Conservation (phyloP, 2,888 invertebrate genomes). For the Phyllotreta striolata region DNA sequence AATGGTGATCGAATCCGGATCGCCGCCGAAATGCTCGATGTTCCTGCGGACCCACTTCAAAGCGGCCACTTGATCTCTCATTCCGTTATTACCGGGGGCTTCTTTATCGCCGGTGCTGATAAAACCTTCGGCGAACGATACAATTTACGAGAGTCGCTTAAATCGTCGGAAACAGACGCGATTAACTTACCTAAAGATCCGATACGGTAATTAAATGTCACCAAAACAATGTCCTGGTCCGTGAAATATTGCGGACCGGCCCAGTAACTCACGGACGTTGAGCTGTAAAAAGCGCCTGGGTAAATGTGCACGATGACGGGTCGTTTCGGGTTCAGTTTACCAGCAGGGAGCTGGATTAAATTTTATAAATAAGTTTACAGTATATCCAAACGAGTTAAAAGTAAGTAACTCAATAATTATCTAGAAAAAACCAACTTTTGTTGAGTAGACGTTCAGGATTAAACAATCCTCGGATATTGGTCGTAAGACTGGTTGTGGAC, state of each 20-base stretch:
- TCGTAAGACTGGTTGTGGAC: slow-evolving; percentile 55
- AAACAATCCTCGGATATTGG: slow-evolving; percentile 70
- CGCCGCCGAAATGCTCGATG: slow-evolving; percentile 73
- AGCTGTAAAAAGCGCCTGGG: slow-evolving; percentile 71
- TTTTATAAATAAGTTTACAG: not conserved
- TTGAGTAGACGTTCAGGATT: slow-evolving; percentile 69
- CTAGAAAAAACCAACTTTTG: slow-evolving; percentile 55
- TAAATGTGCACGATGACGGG: slow-evolving; percentile 76
- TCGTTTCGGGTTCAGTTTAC: slow-evolving; percentile 53
- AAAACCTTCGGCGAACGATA: slow-evolving; percentile 65
- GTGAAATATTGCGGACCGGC: slow-evolving; percentile 70
- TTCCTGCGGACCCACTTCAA: slow-evolving; percentile 73
- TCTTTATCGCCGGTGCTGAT: slow-evolving; percentile 70
- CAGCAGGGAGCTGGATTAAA: slow-evolving; percentile 52
- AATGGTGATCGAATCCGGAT: slow-evolving; percentile 70
- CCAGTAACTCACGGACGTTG: slow-evolving; percentile 66
- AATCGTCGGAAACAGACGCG: not conserved
- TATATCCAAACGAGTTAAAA: not conserved
- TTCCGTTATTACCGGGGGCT: slow-evolving; percentile 74
- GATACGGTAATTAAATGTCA: slow-evolving; percentile 72
- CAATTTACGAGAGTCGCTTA: slow-evolving; percentile 67
- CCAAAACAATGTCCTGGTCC: slow-evolving; percentile 71
- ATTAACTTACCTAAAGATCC: slow-evolving; percentile 62
- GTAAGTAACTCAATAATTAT: not conserved
- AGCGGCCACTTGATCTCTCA: slow-evolving; percentile 75